phyloP scores from a whole-genome alignment of 2,888 invertebrate genomes.

The Scaptodrosophila latifasciaeformis region DNA sequence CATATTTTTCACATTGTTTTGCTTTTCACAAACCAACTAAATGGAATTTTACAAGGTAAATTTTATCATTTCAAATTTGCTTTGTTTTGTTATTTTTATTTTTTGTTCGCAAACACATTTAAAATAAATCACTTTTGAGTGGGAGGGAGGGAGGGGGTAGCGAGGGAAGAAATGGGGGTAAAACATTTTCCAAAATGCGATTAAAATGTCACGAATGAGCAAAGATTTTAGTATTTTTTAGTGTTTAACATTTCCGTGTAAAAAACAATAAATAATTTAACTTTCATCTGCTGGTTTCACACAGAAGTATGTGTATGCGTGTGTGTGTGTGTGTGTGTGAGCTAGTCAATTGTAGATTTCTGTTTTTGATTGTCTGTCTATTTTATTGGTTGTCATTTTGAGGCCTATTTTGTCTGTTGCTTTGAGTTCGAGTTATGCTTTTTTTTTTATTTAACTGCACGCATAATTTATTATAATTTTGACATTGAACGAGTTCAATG shows the following conservation, averaged over 20 bases:
- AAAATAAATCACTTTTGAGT: slow-evolving; percentile 7
- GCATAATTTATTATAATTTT: slow-evolving; percentile 68
- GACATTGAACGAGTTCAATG: slow-evolving; percentile 73
- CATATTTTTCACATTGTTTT: slow-evolving; percentile 26
- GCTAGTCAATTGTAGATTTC: neutral
- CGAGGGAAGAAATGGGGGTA: slow-evolving; percentile 4
- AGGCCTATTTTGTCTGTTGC: slow-evolving; percentile 10
- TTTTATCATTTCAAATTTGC: slow-evolving; percentile 37
- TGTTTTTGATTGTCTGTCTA: neutral
- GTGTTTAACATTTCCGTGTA: slow-evolving; percentile 53
- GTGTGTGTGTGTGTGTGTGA: slow-evolving; percentile 3
- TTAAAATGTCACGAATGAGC: slow-evolving; percentile 30
- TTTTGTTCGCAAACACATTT: neutral
- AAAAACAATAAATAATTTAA: slow-evolving; percentile 54
- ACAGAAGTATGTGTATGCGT: neutral
- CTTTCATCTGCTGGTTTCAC: slow-evolving; percentile 31
- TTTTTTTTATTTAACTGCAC: slow-evolving; percentile 41
- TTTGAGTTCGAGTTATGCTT: slow-evolving; percentile 26
- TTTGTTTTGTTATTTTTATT: slow-evolving; percentile 3
- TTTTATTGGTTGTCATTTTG: neutral
- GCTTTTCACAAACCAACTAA: slow-evolving; percentile 17
- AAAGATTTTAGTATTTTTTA: slow-evolving; percentile 17
- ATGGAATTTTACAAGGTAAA: slow-evolving; percentile 27
- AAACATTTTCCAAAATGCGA: too few species aligned
- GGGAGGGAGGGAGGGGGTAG: neutral